Evolutionary conservation across 2,113 vertebrate genomes (phyloP).

Genomic region (human): GRCh38 chr6:34095501-34096000

Average conservation of each 20-base stretch:
- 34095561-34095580: background rate
- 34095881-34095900: constrained; percentile 67
- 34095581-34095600: background rate
- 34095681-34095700: background rate
- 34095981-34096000: constrained; percentile 77
- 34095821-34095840: background rate
- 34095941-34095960: background rate
- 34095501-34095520: background rate
- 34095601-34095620: fast-evolving
- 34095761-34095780: constrained; percentile 4
- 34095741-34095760: background rate
- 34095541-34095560: fast-evolving
- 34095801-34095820: background rate
- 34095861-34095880: background rate
- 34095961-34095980: background rate
- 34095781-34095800: constrained; percentile 67
- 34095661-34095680: background rate
- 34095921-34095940: constrained; percentile 41
- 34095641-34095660: background rate
- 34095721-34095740: background rate
- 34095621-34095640: fast-evolving
- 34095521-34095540: background rate
- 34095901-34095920: constrained; percentile 69
- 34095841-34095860: background rate
- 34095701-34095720: no score